A percentile compares a stretch with the other conserved stretches of the same genome.
Evolutionary conservation across 2,797 vertebrate genomes (phyloP).

Genomic region (Adrianichthys oophorus): DNA sequence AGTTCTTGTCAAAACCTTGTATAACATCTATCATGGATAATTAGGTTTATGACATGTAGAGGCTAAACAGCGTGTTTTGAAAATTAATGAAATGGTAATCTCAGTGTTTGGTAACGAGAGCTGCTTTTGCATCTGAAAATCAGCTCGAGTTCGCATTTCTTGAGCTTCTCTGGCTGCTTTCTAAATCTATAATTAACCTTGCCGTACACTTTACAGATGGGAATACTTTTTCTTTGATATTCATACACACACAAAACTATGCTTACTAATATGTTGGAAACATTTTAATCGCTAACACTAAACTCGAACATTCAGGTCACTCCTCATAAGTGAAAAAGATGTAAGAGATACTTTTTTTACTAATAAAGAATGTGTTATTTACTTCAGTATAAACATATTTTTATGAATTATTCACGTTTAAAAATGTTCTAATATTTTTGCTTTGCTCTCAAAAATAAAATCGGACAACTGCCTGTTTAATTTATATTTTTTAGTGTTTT

Average conservation of each 20-base stretch:
- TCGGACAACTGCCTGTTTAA: too few species aligned
- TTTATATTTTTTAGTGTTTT: too few species aligned
- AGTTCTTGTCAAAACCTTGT: conserved; percentile 61
- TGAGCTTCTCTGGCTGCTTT: conserved; percentile 2
- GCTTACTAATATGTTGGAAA: conserved; percentile 30
- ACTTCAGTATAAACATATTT: conserved; percentile 5
- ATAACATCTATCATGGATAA: conserved; percentile 57
- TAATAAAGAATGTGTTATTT: conserved; percentile 26
- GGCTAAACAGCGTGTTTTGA: conserved; percentile 53
- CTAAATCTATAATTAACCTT: conserved; percentile 33
- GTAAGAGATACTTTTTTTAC: neutral
- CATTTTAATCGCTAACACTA: conserved; percentile 36
- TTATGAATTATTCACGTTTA: neutral
- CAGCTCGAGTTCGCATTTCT: conserved; percentile 23
- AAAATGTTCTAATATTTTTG: too few species aligned
- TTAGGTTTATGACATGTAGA: conserved; percentile 57
- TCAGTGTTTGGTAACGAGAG: conserved; percentile 26
- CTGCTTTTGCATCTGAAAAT: conserved; percentile 18
- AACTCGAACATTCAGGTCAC: conserved; percentile 57
- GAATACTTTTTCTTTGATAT: conserved; percentile 2
- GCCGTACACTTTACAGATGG: conserved; percentile 19
- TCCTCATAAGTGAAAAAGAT: conserved; percentile 27
- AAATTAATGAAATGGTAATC: conserved; percentile 38
- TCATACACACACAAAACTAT: conserved; percentile 15
- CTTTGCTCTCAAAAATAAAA: too few species aligned